Evolutionary conservation across 2,113 vertebrate species (phyloP).

Genomic region (Hippotragus niger): DNA sequence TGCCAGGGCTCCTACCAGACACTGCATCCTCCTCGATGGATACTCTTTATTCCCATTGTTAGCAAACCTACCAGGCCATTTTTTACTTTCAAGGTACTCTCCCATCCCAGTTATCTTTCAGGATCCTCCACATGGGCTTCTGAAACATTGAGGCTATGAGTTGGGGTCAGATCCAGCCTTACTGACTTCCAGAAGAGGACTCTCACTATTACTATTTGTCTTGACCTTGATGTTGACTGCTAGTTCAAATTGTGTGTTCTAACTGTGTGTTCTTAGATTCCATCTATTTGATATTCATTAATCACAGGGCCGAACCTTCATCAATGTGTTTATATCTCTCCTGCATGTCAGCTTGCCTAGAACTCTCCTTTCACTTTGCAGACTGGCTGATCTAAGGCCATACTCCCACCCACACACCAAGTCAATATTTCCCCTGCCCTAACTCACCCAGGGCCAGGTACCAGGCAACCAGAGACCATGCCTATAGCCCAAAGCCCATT

Average conservation of each 20-base stretch:
- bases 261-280: background rate
- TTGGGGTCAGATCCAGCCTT: background rate
- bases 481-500: background rate
- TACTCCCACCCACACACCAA: background rate
- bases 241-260: background rate
- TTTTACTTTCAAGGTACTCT: background rate
- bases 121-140: background rate
- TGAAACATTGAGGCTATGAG: background rate
- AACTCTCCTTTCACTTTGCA: background rate
- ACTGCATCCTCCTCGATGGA: background rate
- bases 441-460: background rate
- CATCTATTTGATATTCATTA: background rate
- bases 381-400: background rate
- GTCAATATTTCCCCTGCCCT: background rate
- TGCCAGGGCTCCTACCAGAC: background rate
- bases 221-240: too few species aligned
- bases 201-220: background rate
- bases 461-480: background rate
- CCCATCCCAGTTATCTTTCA: background rate
- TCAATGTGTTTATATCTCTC: background rate
- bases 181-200: background rate
- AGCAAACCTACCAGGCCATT: background rate
- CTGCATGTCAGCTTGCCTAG: background rate
- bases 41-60: background rate
- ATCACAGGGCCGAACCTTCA: background rate